Conservation (phyloP, 2,113 vertebrate genomes). For the Aegithalos caudatus region DNA sequence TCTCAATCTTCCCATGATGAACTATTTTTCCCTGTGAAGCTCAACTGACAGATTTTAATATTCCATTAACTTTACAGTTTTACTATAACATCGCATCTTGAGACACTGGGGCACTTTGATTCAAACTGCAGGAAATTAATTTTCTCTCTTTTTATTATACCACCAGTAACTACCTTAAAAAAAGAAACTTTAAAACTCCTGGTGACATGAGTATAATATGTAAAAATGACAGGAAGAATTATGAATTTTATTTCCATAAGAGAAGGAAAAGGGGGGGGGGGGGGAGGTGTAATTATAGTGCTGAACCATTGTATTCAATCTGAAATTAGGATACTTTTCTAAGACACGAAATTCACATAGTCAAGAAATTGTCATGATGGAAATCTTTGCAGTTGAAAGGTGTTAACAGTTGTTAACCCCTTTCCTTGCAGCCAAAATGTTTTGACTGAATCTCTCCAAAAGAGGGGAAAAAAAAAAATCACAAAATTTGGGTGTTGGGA, state of each 20-base stretch:
- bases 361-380: conserved; percentile 11
- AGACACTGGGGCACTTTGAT: conserved; percentile 63
- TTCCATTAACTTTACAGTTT: conserved; percentile 74
- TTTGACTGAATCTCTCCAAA: conserved; percentile 12
- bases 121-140: conserved; percentile 75
- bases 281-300: conserved; percentile 47
- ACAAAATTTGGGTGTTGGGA: neutral
- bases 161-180: conserved; percentile 52
- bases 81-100: conserved; percentile 43
- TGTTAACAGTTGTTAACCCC: conserved; percentile 52
- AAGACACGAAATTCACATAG: neutral
- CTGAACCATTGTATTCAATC: conserved; percentile 1
- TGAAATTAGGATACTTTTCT: conserved; percentile 55
- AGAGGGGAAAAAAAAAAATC: neutral
- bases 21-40: conserved; percentile 62
- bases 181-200: conserved; percentile 56
- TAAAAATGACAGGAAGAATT: conserved; percentile 68
- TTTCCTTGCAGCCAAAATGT: conserved; percentile 39
- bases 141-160: conserved; percentile 70
- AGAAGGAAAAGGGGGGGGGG: conserved; percentile 7
- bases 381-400: conserved; percentile 30
- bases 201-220: conserved; percentile 42
- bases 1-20: conserved; percentile 52
- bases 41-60: conserved; percentile 74
- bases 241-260: conserved; percentile 58